Evolutionary conservation across 2,888 invertebrate species (phyloP), one percentile per base, ranked within the genome.

Genomic region (Iselma pallidipennis): DNA sequence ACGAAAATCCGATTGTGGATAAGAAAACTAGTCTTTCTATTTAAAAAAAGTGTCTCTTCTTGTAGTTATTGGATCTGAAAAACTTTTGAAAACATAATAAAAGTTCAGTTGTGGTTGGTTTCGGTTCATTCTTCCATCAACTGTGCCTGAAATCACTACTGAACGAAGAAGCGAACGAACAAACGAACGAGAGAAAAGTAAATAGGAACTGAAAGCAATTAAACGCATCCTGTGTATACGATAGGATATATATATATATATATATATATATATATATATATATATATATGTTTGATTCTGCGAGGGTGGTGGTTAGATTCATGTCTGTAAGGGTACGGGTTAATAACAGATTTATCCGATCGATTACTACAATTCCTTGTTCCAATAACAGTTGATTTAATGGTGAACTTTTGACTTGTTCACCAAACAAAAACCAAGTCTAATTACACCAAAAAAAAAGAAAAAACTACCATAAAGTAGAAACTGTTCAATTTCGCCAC

Each of bases 191-290:
- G 55, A 14, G 23, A 28, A 33, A n/a, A 55, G 55, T 33, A 55
- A 64, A 64, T 61, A 64, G 57, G 55, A 64, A 51, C 61, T 28
- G 49, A 55, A 61, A 64, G 64, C 64, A 64, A 64, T 64, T 64
- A 64, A 57, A 64, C 57, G 28, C 64, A 64, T 61, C 64, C 64
- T 64, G 64, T 53, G 61, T 45, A 45, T 21, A 21, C 16, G 37
- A 16, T 37, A 16, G 16, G 14, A 19, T 57, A 28, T n/a, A n/a
- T n/a, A n/a, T n/a, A n/a, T n/a, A n/a, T n/a, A n/a, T n/a, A n/a
- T n/a, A n/a, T n/a, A n/a, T n/a, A n/a, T n/a, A n/a, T n/a, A n/a
- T n/a, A n/a, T n/a, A n/a, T n/a, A n/a, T n/a, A n/a, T n/a, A n/a
- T n/a, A n/a, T n/a, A n/a, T n/a, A 37, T 54, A 61, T 55, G 54